Evolutionary conservation across 1,140 invertebrate genomes (phyloP).

Genomic region (Drosophila lacertosa): DNA sequence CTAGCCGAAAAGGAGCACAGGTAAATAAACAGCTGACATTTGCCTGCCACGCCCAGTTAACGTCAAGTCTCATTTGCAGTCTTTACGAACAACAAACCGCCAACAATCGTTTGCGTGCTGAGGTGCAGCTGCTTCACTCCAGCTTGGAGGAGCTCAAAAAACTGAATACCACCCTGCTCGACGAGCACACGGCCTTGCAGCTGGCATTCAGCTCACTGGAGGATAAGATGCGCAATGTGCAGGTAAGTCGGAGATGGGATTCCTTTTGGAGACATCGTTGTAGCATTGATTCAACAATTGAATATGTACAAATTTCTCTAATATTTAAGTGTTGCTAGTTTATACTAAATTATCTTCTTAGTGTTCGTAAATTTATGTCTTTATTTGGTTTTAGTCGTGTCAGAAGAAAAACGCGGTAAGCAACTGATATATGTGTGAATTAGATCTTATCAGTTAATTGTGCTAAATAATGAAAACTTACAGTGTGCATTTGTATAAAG

Average conservation of each 20-base stretch:
- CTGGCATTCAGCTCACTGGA: slow-evolving; percentile 94
- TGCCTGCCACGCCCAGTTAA: background rate
- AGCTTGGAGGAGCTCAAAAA: slow-evolving; percentile 90
- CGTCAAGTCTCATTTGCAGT: slow-evolving; percentile 85
- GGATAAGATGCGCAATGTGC: slow-evolving; percentile 93
- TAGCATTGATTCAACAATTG: slow-evolving; percentile 20
- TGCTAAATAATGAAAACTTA: slow-evolving; percentile 20
- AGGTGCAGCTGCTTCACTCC: slow-evolving; percentile 87
- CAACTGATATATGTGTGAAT: background rate
- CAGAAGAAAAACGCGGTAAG: slow-evolving; percentile 4
- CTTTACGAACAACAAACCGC: slow-evolving; percentile 89
- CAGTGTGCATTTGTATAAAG: too few species aligned
- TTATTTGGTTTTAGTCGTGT: background rate
- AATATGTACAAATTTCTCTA: background rate
- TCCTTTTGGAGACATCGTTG: slow-evolving; percentile 5
- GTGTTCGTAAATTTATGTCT: background rate
- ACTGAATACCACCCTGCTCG: slow-evolving; percentile 94
- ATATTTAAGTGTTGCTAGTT: slow-evolving; percentile 3
- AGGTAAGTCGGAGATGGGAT: slow-evolving; percentile 89
- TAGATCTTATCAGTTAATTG: slow-evolving; percentile 5
- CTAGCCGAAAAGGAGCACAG: slow-evolving; percentile 89
- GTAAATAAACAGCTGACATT: slow-evolving; percentile 84
- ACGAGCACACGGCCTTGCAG: slow-evolving; percentile 97
- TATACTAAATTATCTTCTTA: slow-evolving; percentile 14
- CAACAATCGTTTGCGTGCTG: slow-evolving; percentile 87